Percentiles rank a stretch among this genome's conserved stretches.
Conservation (phyloP, 2,113 vertebrate species). For the Acanthochromis polyacanthus region DNA sequence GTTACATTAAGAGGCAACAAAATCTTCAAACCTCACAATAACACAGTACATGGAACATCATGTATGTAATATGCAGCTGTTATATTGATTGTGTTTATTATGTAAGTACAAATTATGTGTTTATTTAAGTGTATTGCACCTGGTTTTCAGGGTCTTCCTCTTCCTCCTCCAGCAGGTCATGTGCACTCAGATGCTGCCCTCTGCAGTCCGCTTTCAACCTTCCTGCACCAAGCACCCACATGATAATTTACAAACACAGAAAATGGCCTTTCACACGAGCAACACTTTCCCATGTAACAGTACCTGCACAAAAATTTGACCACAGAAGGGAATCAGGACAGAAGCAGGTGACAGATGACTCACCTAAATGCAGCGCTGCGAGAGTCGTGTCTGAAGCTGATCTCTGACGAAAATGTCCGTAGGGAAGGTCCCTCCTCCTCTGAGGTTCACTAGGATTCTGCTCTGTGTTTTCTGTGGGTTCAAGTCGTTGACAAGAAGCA, state of each 20-base stretch:
- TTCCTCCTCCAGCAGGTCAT: conserved; percentile 39
- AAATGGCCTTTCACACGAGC: not conserved
- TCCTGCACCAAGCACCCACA: conserved; percentile 46
- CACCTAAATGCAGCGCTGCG: conserved; percentile 57
- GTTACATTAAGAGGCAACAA: not conserved
- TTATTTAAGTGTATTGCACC: conserved; percentile 40
- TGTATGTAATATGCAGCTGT: not conserved
- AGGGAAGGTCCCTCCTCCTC: not conserved
- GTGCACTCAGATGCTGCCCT: conserved; percentile 56
- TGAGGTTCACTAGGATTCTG: not conserved
- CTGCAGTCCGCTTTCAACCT: conserved; percentile 33
- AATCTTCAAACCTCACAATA: not conserved
- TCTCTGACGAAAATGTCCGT: conserved; percentile 63
- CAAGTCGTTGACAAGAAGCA: conserved; percentile 5
- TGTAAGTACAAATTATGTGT: not conserved
- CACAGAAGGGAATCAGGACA: not conserved
- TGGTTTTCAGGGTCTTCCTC: conserved; percentile 31
- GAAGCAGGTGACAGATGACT: conserved; percentile 10
- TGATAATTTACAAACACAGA: not conserved
- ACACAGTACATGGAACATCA: not conserved
- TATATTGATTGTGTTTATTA: conserved; percentile 1
- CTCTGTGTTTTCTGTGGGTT: not conserved
- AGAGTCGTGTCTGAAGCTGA: conserved; percentile 72
- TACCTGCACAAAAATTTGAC: not conserved
- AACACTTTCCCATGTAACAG: not conserved